phyloP scores from a whole-genome alignment of 1,140 invertebrate genomes.

The Drosophila tsacasi region DNA sequence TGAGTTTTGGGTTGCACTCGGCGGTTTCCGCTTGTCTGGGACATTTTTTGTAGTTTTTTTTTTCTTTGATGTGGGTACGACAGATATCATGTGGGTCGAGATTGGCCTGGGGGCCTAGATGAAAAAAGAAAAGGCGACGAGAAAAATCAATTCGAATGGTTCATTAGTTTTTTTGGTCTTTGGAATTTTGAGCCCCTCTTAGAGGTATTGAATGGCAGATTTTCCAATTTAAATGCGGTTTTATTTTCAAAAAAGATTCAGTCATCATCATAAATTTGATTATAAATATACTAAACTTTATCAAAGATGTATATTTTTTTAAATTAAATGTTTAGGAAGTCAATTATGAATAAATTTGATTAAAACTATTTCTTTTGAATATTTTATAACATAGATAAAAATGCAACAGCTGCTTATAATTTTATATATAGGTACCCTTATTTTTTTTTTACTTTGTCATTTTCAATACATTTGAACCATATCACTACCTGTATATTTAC shows the following conservation, averaged over 20 bases:
- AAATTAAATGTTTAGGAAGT: background rate
- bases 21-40: conserved; percentile 39
- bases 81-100: conserved; percentile 49
- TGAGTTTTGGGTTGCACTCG: conserved; percentile 31
- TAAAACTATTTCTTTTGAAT: background rate
- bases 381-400: background rate
- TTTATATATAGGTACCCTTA: too few species aligned
- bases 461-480: background rate
- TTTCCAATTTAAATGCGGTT: background rate
- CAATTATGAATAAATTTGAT: background rate
- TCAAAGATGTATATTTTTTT: too few species aligned
- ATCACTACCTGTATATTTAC: background rate
- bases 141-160: conserved; percentile 39
- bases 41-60: conserved; percentile 6
- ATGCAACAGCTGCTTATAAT: background rate
- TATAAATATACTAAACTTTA: background rate
- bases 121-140: conserved; percentile 29
- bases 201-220: conserved; percentile 11
- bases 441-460: background rate
- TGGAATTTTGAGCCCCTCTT: conserved; percentile 22
- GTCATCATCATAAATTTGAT: background rate
- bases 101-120: conserved; percentile 24
- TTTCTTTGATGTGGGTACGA: conserved; percentile 45
- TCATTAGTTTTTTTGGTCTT: conserved; percentile 18
- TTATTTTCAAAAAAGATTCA: background rate